Conservation (phyloP, 2,888 invertebrate species). For the Adela reaumurella region DNA sequence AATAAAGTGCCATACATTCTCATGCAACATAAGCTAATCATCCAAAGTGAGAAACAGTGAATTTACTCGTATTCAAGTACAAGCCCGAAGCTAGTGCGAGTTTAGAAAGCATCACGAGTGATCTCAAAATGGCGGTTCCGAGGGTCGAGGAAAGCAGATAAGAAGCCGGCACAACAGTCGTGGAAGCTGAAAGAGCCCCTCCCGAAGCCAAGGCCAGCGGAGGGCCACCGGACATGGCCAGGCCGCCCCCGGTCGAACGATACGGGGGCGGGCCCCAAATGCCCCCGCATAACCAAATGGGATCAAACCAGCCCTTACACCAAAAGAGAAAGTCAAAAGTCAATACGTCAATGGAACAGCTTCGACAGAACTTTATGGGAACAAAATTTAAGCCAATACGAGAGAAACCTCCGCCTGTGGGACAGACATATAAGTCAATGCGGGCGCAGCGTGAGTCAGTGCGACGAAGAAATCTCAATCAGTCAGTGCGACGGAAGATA, state of each 20-base stretch:
- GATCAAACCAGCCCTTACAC: too few relatives aligned
- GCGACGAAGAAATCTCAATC: background rate
- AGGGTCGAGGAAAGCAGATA: conserved; percentile 36
- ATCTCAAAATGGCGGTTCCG: conserved; percentile 51
- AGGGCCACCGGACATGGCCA: conserved; percentile 42
- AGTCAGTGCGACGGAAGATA: background rate
- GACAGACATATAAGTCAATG: too few relatives aligned
- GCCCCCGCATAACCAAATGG: conserved; percentile 9
- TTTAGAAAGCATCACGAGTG: conserved; percentile 37
- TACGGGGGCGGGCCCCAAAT: conserved; percentile 25
- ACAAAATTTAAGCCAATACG: too few relatives aligned
- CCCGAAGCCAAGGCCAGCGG: conserved; percentile 23
- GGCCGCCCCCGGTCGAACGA: conserved; percentile 38
- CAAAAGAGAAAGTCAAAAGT: too few relatives aligned
- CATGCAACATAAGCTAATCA: too few relatives aligned
- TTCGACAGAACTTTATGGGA: too few relatives aligned
- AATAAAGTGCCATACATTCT: too few relatives aligned
- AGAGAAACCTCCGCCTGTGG: too few relatives aligned
- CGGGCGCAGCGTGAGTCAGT: background rate
- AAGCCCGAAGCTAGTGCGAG: background rate
- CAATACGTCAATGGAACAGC: too few relatives aligned
- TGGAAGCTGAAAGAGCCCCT: conserved; percentile 46
- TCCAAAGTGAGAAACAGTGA: background rate
- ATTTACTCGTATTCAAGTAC: background rate
- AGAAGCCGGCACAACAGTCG: conserved; percentile 27